These are phyloP conservation scores for Stichopus horrens DNA, from an alignment of 53 echinoderm and acorn worm species.

Conservation along the genomic window DNA sequence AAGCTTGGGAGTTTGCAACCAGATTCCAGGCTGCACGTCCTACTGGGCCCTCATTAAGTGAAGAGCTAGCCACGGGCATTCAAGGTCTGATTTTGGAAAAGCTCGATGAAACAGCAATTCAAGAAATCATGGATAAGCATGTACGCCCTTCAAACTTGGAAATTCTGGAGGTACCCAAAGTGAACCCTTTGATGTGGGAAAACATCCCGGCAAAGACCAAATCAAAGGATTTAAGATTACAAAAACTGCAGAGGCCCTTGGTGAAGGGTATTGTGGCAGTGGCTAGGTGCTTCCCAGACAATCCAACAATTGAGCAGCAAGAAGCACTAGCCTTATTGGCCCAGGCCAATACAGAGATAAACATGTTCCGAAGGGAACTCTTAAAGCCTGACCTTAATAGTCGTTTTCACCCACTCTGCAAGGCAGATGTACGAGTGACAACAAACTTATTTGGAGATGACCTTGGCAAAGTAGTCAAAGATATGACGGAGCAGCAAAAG, in stretches of 20 bases:
- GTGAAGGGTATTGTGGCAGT: conserved; percentile 26
- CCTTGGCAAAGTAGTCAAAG: conserved; percentile 43
- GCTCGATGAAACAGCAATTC: background rate
- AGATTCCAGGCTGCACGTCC: background rate
- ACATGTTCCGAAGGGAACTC: background rate
- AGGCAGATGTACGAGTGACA: conserved; percentile 30
- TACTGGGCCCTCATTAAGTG: background rate
- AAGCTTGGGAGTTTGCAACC: too few relatives aligned
- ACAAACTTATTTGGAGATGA: conserved; percentile 47
- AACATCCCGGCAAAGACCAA: conserved; percentile 44
- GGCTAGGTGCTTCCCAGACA: background rate
- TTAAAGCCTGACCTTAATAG: conserved; percentile 16
- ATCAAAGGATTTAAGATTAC: conserved; percentile 51
- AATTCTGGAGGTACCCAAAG: conserved; percentile 21
- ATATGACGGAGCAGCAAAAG: conserved; percentile 47
- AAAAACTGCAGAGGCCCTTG: conserved; percentile 23
- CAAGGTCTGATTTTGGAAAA: background rate
- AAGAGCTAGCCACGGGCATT: background rate
- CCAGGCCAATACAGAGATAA: conserved; percentile 1
- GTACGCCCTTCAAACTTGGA: background rate
- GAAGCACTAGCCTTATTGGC: conserved; percentile 32
- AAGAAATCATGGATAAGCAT: conserved; percentile 24
- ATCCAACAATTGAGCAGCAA: conserved; percentile 24
- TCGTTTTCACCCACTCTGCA: conserved; percentile 20
- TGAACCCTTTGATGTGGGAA: conserved; percentile 40